Conservation (phyloP, 2,888 invertebrate genomes). For the Lamellibrachia columna region DNA sequence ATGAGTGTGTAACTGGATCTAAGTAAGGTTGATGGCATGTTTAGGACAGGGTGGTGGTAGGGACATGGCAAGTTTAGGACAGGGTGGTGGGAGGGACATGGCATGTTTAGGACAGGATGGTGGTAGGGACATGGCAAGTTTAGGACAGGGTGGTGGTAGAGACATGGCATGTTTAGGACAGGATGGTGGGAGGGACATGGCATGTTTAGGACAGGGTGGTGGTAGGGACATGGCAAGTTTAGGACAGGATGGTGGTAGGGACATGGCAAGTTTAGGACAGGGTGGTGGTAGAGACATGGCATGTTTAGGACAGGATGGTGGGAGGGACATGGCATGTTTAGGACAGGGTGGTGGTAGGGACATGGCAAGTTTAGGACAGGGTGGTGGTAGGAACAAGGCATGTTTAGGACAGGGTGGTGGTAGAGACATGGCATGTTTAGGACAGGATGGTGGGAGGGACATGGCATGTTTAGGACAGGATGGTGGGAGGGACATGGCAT, state of each 20-base stretch:
- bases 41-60: neutral
- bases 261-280: neutral
- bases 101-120: too few relatives aligned
- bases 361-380: neutral
- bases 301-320: neutral
- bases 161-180: neutral
- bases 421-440: neutral
- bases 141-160: neutral
- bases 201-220: neutral
- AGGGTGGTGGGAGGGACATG: neutral
- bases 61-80: neutral
- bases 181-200: neutral
- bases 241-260: neutral
- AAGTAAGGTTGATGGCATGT: neutral
- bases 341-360: neutral
- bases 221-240: neutral
- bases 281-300: neutral
- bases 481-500: neutral
- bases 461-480: neutral
- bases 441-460: neutral
- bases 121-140: neutral
- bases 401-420: neutral
- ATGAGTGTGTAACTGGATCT: neutral
- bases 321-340: neutral
- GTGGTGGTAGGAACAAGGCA: neutral